A percentile compares a stretch with the other conserved stretches of the same genome.
phyloP scores from a whole-genome alignment of 2,888 invertebrate species.

The Chymomyza amoena region DNA sequence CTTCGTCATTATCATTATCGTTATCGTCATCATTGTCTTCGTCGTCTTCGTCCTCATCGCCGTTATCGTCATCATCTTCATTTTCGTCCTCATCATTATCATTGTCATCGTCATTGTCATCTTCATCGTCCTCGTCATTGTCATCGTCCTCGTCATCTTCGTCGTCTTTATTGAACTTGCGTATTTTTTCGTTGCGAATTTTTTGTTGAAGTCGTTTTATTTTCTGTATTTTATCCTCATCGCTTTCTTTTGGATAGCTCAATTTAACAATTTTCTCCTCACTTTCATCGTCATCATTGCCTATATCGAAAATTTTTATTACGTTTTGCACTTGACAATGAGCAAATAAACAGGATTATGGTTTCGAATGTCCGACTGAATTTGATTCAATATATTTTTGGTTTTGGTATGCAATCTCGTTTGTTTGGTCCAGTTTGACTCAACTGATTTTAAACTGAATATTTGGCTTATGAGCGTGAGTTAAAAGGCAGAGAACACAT shows the following conservation, averaged over 20 bases:
- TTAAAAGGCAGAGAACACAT: slow-evolving; percentile 77
- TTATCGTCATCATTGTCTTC: slow-evolving; percentile 78
- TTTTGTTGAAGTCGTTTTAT: slow-evolving; percentile 76
- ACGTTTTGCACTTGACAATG: slow-evolving; percentile 53
- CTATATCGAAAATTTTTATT: slow-evolving; percentile 63
- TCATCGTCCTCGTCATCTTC: slow-evolving; percentile 78
- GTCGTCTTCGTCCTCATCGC: slow-evolving; percentile 74
- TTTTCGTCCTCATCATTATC: slow-evolving; percentile 34
- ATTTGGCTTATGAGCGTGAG: slow-evolving; percentile 67
- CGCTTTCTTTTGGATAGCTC: slow-evolving; percentile 66
- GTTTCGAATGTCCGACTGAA: slow-evolving; percentile 45
- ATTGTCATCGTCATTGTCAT: slow-evolving; percentile 54
- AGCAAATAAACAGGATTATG: slow-evolving; percentile 53
- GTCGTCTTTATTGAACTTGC: slow-evolving; percentile 78
- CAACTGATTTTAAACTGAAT: slow-evolving; percentile 21
- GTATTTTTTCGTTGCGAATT: slow-evolving; percentile 73
- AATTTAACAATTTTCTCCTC: slow-evolving; percentile 64
- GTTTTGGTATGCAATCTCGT: slow-evolving; percentile 38
- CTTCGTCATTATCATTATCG: slow-evolving; percentile 54
- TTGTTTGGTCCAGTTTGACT: slow-evolving; percentile 19
- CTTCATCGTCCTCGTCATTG: slow-evolving; percentile 69
- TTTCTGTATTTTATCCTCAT: slow-evolving; percentile 58
- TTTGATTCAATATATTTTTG: slow-evolving; percentile 19
- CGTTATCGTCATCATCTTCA: slow-evolving; percentile 18
- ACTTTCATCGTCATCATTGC: slow-evolving; percentile 65